Evolutionary conservation across 1,140 invertebrate species (phyloP).

Genomic region (Asobara japonica): DNA sequence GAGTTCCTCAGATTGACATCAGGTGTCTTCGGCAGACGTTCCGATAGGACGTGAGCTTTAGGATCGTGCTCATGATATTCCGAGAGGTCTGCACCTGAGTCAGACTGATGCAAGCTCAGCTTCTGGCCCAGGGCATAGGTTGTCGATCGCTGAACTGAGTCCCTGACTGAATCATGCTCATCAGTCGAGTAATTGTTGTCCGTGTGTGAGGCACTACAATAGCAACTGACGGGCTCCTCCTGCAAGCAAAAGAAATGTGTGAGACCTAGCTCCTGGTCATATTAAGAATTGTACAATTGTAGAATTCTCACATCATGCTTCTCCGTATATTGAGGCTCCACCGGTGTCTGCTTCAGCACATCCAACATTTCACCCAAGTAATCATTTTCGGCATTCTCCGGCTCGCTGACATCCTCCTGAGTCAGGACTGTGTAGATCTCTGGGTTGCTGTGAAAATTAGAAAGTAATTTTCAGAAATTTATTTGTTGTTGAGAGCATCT

Average conservation of each 20-base stretch:
- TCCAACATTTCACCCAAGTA: conserved; percentile 57
- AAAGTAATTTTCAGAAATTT: background rate
- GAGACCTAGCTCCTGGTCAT: too few relatives aligned
- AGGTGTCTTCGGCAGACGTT: background rate
- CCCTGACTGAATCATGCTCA: conserved; percentile 71
- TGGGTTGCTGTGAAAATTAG: conserved; percentile 48
- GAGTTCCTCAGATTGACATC: background rate
- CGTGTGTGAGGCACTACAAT: conserved; percentile 75
- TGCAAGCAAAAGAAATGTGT: conserved; percentile 40
- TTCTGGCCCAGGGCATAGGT: conserved; percentile 62
- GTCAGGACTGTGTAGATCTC: conserved; percentile 52
- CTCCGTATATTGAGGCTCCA: conserved; percentile 54
- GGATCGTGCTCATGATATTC: conserved; percentile 59
- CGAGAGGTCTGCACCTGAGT: conserved; percentile 74
- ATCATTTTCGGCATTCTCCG: conserved; percentile 55
- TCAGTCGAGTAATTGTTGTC: conserved; percentile 75
- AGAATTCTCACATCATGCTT: conserved; percentile 56
- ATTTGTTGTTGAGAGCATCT: too few relatives aligned
- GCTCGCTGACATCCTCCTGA: conserved; percentile 57
- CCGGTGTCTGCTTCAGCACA: conserved; percentile 48
- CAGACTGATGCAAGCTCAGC: conserved; percentile 69
- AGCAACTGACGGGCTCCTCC: conserved; percentile 73
- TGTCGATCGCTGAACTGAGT: conserved; percentile 57
- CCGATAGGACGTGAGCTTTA: background rate
- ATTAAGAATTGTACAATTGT: too few relatives aligned